phyloP scores from a whole-genome alignment of 2,113 vertebrate genomes.

The Guaruba guarouba region DNA sequence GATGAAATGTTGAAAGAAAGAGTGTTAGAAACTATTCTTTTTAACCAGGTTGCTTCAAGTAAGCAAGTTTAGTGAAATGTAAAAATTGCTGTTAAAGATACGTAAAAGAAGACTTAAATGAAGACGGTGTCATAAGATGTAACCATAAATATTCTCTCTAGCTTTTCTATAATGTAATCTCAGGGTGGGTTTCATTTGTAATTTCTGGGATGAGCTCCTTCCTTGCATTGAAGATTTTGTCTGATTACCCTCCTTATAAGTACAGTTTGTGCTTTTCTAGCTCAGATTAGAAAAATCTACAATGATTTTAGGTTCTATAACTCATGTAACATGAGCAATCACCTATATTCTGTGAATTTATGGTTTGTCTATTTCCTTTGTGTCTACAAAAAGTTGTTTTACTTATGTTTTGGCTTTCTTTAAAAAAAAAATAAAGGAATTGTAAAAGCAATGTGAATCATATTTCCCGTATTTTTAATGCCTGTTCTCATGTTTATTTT shows the following conservation, averaged over 20 bases:
- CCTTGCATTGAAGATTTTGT: not conserved
- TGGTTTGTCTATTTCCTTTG: constrained; percentile 49
- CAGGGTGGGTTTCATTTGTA: not conserved
- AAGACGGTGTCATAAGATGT: not conserved
- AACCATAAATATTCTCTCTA: not conserved
- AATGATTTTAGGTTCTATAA: constrained; percentile 24
- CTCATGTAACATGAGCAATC: constrained; percentile 40
- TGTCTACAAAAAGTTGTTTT: not conserved
- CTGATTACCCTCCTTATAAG: constrained; percentile 52
- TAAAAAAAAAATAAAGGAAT: not conserved
- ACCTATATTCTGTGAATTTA: constrained; percentile 43
- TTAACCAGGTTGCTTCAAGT: not conserved
- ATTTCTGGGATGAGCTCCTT: not conserved
- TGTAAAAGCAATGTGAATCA: not conserved
- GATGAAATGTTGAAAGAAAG: not conserved
- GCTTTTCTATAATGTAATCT: not conserved
- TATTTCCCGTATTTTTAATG: not conserved
- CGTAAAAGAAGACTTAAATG: not conserved
- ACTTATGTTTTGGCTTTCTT: not conserved
- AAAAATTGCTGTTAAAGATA: not conserved
- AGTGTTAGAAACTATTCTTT: not conserved
- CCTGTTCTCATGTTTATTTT: not conserved
- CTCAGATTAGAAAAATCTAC: constrained; percentile 47
- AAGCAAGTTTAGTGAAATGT: not conserved
- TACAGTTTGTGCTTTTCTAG: constrained; percentile 18